Evolutionary conservation across 2,888 invertebrate species (phyloP).

Genomic region (Tiliacea aurago): DNA sequence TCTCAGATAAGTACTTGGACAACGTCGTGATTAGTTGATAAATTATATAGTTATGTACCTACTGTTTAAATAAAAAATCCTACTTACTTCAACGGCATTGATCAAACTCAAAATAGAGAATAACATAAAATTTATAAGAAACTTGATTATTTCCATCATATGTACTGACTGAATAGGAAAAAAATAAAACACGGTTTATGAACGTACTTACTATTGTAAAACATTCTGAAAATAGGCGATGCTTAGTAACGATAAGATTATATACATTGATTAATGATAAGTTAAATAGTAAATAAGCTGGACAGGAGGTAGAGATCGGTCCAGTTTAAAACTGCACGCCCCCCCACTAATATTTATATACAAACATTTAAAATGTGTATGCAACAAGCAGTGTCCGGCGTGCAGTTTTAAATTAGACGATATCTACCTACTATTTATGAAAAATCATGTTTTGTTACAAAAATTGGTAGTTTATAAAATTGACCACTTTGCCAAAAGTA

Average conservation of each 20-base stretch:
- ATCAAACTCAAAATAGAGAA: constrained; percentile 8
- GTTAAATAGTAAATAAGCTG: background rate
- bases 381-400: no score
- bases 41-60: no score
- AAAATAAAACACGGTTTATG: background rate
- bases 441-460: background rate
- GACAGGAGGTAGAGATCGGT: background rate
- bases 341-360: no score
- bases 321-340: background rate
- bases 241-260: constrained; percentile 22
- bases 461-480: constrained; percentile 5
- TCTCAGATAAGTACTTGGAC: no score
- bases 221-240: background rate
- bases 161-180: background rate
- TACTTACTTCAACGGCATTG: constrained; percentile 33
- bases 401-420: no score
- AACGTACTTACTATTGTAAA: background rate
- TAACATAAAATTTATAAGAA: constrained; percentile 3
- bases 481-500: background rate
- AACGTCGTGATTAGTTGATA: background rate
- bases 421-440: no score
- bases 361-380: no score
- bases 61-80: background rate
- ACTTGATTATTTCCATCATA: constrained; percentile 6
- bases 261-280: constrained; percentile 3